Percentiles rank a stretch among this genome's conserved stretches.
Evolutionary conservation across 1,140 invertebrate species (phyloP).

Genomic region (Lordiphosa clarofinis): DNA sequence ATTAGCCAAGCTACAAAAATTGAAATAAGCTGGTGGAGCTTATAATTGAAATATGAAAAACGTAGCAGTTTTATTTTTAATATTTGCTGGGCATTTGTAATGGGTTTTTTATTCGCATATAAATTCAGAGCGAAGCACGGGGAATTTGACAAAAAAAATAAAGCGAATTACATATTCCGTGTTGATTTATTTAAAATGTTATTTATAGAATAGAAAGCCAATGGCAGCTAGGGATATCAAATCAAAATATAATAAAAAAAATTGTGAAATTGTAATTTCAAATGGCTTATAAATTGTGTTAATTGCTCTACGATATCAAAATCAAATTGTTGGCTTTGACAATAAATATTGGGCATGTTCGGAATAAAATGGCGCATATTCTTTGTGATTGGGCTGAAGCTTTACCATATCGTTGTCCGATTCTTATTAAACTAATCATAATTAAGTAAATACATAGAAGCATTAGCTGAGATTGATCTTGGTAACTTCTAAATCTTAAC

Average conservation of each 20-base stretch:
- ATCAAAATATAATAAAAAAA: background rate
- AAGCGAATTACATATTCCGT: background rate
- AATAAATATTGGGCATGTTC: background rate
- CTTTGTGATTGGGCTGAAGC: too few relatives aligned
- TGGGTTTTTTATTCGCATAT: slow-evolving; percentile 1
- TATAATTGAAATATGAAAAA: slow-evolving; percentile 11
- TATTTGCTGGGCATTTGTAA: background rate
- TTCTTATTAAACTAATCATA: too few relatives aligned
- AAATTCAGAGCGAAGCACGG: slow-evolving; percentile 11
- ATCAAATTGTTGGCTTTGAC: too few relatives aligned
- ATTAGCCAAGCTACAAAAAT: slow-evolving; percentile 33
- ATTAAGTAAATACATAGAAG: too few relatives aligned
- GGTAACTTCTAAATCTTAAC: too few relatives aligned
- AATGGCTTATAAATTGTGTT: too few relatives aligned
- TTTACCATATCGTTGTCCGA: too few relatives aligned
- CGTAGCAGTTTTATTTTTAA: background rate
- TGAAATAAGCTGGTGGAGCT: slow-evolving; percentile 41
- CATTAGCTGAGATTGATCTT: too few relatives aligned
- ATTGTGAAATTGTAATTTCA: too few relatives aligned
- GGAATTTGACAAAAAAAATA: slow-evolving; percentile 21
- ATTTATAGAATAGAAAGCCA: slow-evolving; percentile 23
- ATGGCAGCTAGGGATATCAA: slow-evolving; percentile 7
- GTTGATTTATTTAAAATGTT: slow-evolving; percentile 42
- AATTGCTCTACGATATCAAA: too few relatives aligned
- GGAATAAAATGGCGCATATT: too few relatives aligned